Percentiles rank a stretch among this genome's conserved stretches.
Conservation (phyloP, 2,113 vertebrate genomes). For the Lepus europaeus region DNA sequence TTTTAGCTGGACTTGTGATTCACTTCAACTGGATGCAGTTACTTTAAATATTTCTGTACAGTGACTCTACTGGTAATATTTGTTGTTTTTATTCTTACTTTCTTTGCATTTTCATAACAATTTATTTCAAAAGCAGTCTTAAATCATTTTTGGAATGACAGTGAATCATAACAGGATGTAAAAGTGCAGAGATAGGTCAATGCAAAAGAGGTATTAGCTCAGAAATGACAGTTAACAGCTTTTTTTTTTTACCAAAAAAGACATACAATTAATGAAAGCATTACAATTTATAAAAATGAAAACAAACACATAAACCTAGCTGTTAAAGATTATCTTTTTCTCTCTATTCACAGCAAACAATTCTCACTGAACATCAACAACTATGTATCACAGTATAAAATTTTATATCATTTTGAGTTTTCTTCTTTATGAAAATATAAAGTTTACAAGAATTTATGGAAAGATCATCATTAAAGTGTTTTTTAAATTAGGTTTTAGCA, state of each 20-base stretch:
- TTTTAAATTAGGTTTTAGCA: conserved; percentile 55
- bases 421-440: conserved; percentile 52
- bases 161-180: conserved; percentile 11
- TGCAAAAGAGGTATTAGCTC: background rate
- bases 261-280: conserved; percentile 42
- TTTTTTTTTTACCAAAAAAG: conserved; percentile 39
- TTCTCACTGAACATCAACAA: background rate
- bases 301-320: background rate
- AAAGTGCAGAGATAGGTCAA: background rate
- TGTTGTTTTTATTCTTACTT: conserved; percentile 10
- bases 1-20: conserved; percentile 13
- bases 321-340: conserved; percentile 11
- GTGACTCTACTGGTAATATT: background rate
- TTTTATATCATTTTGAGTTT: conserved; percentile 43
- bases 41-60: conserved; percentile 47
- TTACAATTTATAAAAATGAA: conserved; percentile 40
- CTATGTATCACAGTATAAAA: background rate
- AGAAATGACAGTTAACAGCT: conserved; percentile 9
- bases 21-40: background rate
- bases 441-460: conserved; percentile 16
- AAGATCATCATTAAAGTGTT: background rate
- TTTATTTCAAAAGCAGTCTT: conserved; percentile 35
- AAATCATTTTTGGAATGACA: conserved; percentile 46
- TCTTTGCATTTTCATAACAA: background rate
- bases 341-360: conserved; percentile 18